These are phyloP conservation scores for Paradisaea rubra DNA, from an alignment of 2,113 vertebrate genomes.

Conservation along the genomic window DNA sequence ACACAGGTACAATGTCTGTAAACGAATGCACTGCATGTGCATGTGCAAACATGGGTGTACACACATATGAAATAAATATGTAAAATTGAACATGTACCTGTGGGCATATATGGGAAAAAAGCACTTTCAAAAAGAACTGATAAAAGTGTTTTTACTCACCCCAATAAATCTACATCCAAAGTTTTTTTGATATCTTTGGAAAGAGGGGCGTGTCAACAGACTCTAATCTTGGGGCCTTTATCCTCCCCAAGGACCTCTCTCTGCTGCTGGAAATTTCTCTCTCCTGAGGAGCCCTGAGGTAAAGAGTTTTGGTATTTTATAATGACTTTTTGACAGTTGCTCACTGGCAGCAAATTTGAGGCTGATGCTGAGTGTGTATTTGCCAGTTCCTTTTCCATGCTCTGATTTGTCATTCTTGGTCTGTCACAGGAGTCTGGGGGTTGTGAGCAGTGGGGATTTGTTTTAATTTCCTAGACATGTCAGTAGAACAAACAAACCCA, in stretches of 20 bases:
- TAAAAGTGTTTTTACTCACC: background rate
- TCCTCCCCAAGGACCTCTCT: background rate
- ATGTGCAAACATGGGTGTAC: background rate
- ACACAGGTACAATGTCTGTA: background rate
- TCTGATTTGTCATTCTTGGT: background rate
- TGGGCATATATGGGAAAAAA: background rate
- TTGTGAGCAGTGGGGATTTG: background rate
- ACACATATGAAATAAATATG: background rate
- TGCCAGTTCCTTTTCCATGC: background rate
- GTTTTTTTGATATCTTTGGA: background rate
- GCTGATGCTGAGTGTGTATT: background rate
- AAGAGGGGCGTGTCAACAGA: background rate
- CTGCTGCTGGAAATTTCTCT: background rate
- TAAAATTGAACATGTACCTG: background rate
- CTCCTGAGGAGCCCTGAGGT: background rate
- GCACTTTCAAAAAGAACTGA: background rate
- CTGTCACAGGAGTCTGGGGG: background rate
- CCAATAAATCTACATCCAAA: background rate
- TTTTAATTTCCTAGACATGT: background rate
- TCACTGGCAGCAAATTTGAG: background rate
- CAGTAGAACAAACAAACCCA: background rate
- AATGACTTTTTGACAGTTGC: background rate
- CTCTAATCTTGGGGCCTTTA: background rate
- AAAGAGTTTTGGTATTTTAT: background rate
- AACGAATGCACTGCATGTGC: background rate